Percentiles rank a stretch among this genome's conserved stretches.
These are phyloP conservation scores for Gobio gobio DNA, from an alignment of 2,113 vertebrate species.

Conservation along the genomic window DNA sequence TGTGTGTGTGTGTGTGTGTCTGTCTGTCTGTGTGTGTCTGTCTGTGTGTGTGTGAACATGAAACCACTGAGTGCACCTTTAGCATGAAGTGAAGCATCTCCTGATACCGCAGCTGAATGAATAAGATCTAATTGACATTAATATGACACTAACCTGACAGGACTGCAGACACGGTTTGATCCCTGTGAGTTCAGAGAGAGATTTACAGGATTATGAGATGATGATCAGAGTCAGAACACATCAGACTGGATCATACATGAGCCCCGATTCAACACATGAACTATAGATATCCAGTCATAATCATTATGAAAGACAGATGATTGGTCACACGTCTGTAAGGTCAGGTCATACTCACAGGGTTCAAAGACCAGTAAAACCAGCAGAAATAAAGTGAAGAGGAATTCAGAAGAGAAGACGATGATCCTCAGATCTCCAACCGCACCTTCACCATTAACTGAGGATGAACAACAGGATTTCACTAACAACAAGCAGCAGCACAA, in stretches of 20 bases:
- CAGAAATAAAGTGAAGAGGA: not conserved
- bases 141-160: not conserved
- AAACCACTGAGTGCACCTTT: too few species aligned
- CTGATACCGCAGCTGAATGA: not conserved
- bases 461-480: not conserved
- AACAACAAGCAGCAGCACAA: not conserved
- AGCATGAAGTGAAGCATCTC: not conserved
- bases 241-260: not conserved
- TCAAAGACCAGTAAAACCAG: not conserved
- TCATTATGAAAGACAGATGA: not conserved
- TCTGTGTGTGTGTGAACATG: too few species aligned
- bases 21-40: too few species aligned
- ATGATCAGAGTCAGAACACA: not conserved
- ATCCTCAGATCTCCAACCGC: not conserved
- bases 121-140: not conserved
- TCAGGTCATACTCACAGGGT: slow-evolving; percentile 19
- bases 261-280: not conserved
- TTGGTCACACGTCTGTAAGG: not conserved
- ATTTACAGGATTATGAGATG: not conserved
- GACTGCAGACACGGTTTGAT: not conserved
- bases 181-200: not conserved
- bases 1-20: too few species aligned
- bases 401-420: not conserved
- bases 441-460: not conserved
- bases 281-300: not conserved